Percentiles rank a stretch among this genome's conserved stretches.
Evolutionary conservation across 2,888 invertebrate species (phyloP).

Genomic region (Osmoderma eremita): DNA sequence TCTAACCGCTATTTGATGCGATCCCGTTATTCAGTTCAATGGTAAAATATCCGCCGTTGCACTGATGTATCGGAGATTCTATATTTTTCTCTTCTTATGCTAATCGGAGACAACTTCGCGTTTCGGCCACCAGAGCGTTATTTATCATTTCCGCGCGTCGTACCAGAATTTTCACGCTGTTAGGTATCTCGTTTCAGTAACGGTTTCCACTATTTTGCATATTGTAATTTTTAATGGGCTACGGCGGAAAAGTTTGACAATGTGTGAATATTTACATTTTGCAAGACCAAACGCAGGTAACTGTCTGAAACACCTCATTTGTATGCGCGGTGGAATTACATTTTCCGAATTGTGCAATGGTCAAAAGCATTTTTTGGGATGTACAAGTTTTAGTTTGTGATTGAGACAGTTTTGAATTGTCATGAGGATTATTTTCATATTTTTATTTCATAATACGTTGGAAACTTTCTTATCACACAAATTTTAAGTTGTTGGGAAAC

Average conservation of each 20-base stretch:
- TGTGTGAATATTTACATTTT: constrained; percentile 20
- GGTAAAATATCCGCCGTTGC: constrained; percentile 11
- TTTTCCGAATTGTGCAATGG: neutral
- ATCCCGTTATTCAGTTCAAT: constrained; percentile 8
- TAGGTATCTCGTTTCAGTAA: neutral
- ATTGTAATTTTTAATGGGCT: constrained; percentile 12
- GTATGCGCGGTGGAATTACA: constrained; percentile 5
- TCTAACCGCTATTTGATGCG: constrained; percentile 9
- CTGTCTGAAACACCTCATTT: constrained; percentile 2
- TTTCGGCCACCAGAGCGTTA: neutral
- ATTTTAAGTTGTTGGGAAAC: too few relatives aligned
- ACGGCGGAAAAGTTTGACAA: constrained; percentile 1
- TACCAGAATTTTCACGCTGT: neutral
- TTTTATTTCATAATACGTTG: too few relatives aligned
- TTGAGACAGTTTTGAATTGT: constrained; percentile 4
- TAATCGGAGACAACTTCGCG: constrained; percentile 2
- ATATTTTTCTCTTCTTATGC: neutral
- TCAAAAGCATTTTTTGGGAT: neutral
- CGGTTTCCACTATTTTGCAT: constrained; percentile 15
- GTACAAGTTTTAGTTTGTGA: constrained; percentile 14
- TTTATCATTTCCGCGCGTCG: constrained; percentile 20
- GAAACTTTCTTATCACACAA: too few relatives aligned
- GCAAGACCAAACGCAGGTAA: neutral
- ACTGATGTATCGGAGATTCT: neutral
- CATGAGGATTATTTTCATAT: neutral